Evolutionary conservation across 2,888 invertebrate species (phyloP), one percentile per base, ranked within the genome.

Genomic region (Ctenicera cuprea): DNA sequence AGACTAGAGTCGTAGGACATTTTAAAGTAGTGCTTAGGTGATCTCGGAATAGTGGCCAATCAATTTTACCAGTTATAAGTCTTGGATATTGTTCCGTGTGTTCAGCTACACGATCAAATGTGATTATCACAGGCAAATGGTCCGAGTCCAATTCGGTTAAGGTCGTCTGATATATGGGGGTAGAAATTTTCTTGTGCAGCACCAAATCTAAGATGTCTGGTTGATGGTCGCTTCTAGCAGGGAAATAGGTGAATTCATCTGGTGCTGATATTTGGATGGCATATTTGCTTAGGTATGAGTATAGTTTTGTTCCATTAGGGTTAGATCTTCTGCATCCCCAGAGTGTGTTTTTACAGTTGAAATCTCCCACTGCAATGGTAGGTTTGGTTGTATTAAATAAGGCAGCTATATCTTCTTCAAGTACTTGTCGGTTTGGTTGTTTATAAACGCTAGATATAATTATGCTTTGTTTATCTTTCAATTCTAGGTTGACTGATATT

Each of bases 71-170:
- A 26, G 2, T 26, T 26, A 26, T 26, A 5, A 26, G 26, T 26
- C 5, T 26, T 26, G 26, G 26, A 26, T 5, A 26, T 5, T 26
- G 26, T 26, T 26, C 26, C 26, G 3, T 26, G 5, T 26, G 26
- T 8, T 14, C 33, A n/a, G 57, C 26, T 57, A 22, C 33, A 2
- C 33, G 26, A 4, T 33, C 14, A 33, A 57, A 22, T 57, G 57
- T 57, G 11, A 57, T 33, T 14, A 57, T 7, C 4, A 57, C 57
- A 14, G 57, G 57, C 3, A 57, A 26, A n/a, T 57, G 57, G 14
- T 57, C 57, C 9, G 57, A 57, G 14, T 57, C 57, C 12, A 57
- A 14, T 33, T 57, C 57, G 12, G 57, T 26, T 57, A 57, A 33
- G 8, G 48, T 48, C 20, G 48, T 48, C 48, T 48, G 48, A 18